phyloP scores from a whole-genome alignment of 2,888 invertebrate genomes.

The Syrphus vitripennis region DNA sequence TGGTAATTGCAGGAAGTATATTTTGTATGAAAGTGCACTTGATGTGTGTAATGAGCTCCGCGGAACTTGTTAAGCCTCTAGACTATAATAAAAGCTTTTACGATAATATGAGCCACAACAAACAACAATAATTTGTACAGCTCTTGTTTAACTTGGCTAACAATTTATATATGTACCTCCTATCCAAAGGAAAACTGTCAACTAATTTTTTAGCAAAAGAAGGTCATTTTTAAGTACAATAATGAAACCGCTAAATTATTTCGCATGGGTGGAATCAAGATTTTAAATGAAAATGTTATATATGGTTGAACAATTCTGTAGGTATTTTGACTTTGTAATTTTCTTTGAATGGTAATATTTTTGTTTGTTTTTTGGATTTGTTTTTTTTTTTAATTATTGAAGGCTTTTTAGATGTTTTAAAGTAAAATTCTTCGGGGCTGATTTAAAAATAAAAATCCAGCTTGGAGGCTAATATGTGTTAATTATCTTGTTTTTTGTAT shows the following conservation, averaged over 20 bases:
- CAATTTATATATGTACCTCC: background rate
- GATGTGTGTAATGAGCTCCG: conserved; percentile 16
- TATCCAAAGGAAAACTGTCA: conserved; percentile 2
- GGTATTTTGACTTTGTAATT: background rate
- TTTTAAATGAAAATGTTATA: background rate
- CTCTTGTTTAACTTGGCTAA: background rate
- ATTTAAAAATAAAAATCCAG: too few relatives aligned
- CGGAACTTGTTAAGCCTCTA: conserved; percentile 21
- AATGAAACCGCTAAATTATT: background rate
- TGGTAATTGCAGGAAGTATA: conserved; percentile 13
- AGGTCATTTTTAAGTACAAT: background rate
- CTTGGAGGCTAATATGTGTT: too few relatives aligned
- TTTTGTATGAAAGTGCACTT: conserved; percentile 10
- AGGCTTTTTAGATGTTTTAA: too few relatives aligned
- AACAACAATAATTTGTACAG: background rate
- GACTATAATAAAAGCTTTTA: conserved; percentile 9
- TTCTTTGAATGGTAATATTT: background rate
- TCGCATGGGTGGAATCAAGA: background rate
- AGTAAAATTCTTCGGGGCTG: too few relatives aligned
- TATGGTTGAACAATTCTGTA: background rate
- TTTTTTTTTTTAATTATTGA: background rate
- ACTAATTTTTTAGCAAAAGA: background rate
- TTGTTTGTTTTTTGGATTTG: background rate
- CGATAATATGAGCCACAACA: conserved; percentile 2
- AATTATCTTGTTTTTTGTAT: too few relatives aligned